phyloP scores from a whole-genome alignment of 2,888 invertebrate species.

The Apotomis turbidana region DNA sequence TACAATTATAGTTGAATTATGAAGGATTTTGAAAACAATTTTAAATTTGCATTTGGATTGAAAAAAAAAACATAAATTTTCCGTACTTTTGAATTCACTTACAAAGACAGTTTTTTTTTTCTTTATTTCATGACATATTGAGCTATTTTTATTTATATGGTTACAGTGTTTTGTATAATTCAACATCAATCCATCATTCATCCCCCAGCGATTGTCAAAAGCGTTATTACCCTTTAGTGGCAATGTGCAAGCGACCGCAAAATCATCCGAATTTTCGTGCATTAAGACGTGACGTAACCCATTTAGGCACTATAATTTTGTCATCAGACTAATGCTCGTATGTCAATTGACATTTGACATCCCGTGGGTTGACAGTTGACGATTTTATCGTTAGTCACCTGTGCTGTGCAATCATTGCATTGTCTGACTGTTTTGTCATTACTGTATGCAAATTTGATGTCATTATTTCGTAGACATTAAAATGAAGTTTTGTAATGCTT shows the following conservation, averaged over 20 bases:
- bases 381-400: conserved; percentile 34
- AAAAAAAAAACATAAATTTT: too few relatives aligned
- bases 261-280: conserved; percentile 41
- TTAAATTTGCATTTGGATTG: too few relatives aligned
- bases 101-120: too few relatives aligned
- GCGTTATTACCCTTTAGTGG: too few relatives aligned
- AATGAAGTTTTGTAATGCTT: neutral
- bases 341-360: conserved; percentile 41
- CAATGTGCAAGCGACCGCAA: neutral
- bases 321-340: conserved; percentile 45
- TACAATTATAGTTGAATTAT: too few relatives aligned
- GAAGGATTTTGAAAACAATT: too few relatives aligned
- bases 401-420: conserved; percentile 38
- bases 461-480: conserved; percentile 23
- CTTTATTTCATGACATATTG: too few relatives aligned
- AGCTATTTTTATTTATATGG: too few relatives aligned
- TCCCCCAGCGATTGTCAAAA: too few relatives aligned
- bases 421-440: conserved; percentile 38
- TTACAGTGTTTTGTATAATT: too few relatives aligned
- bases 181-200: too few relatives aligned
- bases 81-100: too few relatives aligned
- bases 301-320: conserved; percentile 46
- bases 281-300: conserved; percentile 45
- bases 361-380: conserved; percentile 37
- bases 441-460: conserved; percentile 28